Percentiles rank a stretch among this genome's conserved stretches.
Evolutionary conservation across 2,888 invertebrate genomes (phyloP).

Genomic region (Ennomos fuscantarius): DNA sequence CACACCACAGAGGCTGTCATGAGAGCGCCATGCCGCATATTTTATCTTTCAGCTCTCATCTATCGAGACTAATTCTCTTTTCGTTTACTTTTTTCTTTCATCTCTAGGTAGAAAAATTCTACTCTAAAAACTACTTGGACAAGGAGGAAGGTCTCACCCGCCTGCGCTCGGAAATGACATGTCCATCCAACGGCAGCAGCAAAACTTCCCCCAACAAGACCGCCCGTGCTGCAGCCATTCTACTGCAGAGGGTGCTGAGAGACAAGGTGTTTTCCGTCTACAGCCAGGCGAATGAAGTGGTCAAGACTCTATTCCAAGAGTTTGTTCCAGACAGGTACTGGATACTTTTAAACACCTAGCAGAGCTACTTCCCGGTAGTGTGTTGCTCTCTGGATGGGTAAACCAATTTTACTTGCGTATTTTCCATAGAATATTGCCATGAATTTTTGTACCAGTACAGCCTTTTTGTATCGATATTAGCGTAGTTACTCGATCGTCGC

Average conservation of each 20-base stretch:
- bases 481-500: too few species aligned
- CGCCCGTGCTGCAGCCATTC: constrained; percentile 91
- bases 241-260: constrained; percentile 91
- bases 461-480: too few species aligned
- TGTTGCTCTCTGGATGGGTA: too few species aligned
- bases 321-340: constrained; percentile 91
- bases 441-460: too few species aligned
- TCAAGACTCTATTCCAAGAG: constrained; percentile 91
- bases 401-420: too few species aligned
- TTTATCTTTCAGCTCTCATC: too few species aligned
- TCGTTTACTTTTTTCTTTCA: not conserved
- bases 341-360: too few species aligned
- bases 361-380: too few species aligned
- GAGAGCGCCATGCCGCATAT: too few species aligned
- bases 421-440: too few species aligned
- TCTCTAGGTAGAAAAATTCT: constrained; percentile 93
- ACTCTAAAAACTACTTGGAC: constrained; percentile 95
- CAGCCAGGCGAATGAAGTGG: constrained; percentile 92
- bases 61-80: too few species aligned
- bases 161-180: constrained; percentile 77
- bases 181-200: constrained; percentile 72
- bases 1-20: too few species aligned
- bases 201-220: constrained; percentile 90
- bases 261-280: constrained; percentile 96
- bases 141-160: constrained; percentile 94